Conservation (phyloP, 2,797 vertebrate genomes). For the Sebastes oblongus region DNA sequence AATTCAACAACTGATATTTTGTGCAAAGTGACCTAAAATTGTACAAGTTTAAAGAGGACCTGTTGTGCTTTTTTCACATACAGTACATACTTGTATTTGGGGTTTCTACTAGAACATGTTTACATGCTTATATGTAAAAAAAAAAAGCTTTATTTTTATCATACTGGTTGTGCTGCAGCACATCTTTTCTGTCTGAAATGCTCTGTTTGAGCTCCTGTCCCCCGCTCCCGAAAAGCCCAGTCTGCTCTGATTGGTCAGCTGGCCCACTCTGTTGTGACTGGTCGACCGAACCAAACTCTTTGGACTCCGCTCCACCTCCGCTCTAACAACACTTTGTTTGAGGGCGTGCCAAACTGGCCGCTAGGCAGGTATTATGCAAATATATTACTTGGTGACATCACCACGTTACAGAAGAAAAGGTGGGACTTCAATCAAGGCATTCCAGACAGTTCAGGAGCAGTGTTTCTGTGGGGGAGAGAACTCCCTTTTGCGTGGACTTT, state of each 20-base stretch:
- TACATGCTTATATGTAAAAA: background rate
- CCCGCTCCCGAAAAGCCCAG: too few species aligned
- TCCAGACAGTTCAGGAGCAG: background rate
- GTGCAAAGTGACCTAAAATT: constrained; percentile 34
- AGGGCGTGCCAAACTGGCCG: too few species aligned
- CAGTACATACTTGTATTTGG: background rate
- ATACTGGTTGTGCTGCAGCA: rapidly evolving
- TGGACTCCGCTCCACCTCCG: too few species aligned
- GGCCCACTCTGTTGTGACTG: too few species aligned
- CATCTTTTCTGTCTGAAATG: too few species aligned
- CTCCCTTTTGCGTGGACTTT: too few species aligned
- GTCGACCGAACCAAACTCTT: too few species aligned
- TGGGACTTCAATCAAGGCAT: background rate
- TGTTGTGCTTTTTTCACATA: background rate
- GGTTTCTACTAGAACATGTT: background rate
- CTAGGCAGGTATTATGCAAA: too few species aligned
- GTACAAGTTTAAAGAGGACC: constrained; percentile 1
- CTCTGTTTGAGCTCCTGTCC: rapidly evolving
- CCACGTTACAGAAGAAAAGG: background rate
- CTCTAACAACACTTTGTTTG: too few species aligned
- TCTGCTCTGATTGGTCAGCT: too few species aligned
- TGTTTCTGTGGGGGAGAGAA: background rate
- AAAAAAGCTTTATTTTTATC: too few species aligned
- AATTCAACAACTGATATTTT: constrained; percentile 19
- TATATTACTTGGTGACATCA: too few species aligned